phyloP scores from a whole-genome alignment of 2,888 invertebrate genomes.

The Pocota personata region DNA sequence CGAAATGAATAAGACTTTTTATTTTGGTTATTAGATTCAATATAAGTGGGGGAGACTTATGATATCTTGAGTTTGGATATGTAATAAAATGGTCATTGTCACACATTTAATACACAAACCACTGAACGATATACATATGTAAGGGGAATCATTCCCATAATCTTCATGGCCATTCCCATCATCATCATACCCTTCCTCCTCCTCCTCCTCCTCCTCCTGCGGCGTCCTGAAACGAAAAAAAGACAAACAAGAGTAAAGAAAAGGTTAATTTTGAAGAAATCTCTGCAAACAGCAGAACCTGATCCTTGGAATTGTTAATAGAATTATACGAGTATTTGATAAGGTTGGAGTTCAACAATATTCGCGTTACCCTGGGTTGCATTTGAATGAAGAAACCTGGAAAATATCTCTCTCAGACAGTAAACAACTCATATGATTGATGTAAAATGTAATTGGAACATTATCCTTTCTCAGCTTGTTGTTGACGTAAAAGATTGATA shows the following conservation, averaged over 20 bases:
- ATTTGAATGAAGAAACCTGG: not conserved
- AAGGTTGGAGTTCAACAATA: not conserved
- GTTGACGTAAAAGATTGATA: not conserved
- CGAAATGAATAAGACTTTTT: too few species aligned
- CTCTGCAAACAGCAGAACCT: not conserved
- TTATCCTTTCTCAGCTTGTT: not conserved
- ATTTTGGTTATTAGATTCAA: too few species aligned
- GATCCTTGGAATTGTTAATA: not conserved
- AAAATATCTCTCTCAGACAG: not conserved
- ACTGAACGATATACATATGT: too few species aligned
- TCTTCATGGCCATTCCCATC: conserved; percentile 93
- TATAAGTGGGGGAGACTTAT: too few species aligned
- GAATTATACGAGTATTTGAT: not conserved
- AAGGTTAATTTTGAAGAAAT: not conserved
- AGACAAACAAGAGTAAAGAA: conserved; percentile 7
- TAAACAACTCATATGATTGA: conserved; percentile 2
- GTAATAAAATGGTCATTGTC: too few species aligned
- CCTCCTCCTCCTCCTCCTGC: conserved; percentile 95
- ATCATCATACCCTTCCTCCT: conserved; percentile 96
- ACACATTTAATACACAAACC: too few species aligned
- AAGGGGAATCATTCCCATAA: conserved; percentile 91
- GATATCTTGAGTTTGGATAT: too few species aligned
- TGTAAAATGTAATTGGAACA: not conserved
- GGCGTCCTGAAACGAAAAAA: conserved; percentile 86
- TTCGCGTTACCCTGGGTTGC: not conserved